Evolutionary conservation across 1,140 invertebrate genomes (phyloP).

Genomic region (Sitobion miscanthi): DNA sequence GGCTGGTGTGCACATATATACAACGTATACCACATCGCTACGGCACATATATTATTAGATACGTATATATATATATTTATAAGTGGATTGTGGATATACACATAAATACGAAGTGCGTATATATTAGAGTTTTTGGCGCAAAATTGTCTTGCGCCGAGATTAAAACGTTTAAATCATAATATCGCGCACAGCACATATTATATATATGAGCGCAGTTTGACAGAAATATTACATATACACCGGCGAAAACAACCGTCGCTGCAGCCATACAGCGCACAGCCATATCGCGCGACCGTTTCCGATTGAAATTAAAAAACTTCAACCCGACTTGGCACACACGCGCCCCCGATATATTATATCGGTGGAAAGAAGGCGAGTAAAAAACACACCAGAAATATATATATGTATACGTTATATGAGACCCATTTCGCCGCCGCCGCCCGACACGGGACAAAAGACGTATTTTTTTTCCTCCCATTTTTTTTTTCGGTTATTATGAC

Average conservation of each 20-base stretch:
- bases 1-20: background rate
- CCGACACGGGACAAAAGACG: background rate
- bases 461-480: background rate
- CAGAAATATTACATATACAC: background rate
- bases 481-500: conserved; percentile 6
- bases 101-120: background rate
- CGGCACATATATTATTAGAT: background rate
- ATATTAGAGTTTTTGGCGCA: conserved; percentile 42
- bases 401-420: too few relatives aligned
- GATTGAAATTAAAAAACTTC: conserved; percentile 39
- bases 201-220: background rate
- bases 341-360: background rate
- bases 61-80: too few relatives aligned
- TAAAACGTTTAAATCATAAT: conserved; percentile 53
- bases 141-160: conserved; percentile 8
- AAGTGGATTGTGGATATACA: too few relatives aligned
- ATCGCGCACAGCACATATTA: background rate
- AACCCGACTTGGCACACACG: conserved; percentile 23
- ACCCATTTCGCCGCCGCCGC: background rate
- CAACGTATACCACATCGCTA: background rate
- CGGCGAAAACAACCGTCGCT: background rate
- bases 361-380: background rate
- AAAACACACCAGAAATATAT: background rate
- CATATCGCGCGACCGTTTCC: background rate
- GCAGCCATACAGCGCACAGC: too few relatives aligned